phyloP scores from a whole-genome alignment of 2,113 vertebrate genomes.

The Passer montanus region DNA sequence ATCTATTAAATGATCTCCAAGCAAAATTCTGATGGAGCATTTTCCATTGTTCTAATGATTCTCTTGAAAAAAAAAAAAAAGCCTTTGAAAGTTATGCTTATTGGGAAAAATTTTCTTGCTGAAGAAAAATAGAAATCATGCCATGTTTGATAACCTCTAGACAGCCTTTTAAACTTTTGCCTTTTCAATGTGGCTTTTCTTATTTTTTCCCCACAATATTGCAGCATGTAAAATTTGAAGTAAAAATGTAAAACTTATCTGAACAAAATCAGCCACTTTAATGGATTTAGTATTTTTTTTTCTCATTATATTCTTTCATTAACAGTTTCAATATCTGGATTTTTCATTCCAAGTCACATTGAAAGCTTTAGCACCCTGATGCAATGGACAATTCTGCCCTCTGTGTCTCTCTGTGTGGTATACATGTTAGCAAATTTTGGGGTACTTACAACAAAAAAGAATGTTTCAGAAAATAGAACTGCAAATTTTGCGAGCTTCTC shows the following conservation, averaged over 20 bases:
- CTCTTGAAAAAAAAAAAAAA: neutral
- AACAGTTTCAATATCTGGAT: neutral
- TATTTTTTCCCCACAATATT: neutral
- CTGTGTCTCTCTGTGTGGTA: accelerated
- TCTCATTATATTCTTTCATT: neutral
- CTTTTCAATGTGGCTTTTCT: neutral
- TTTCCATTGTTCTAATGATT: neutral
- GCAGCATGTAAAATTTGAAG: neutral
- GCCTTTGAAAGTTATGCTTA: neutral
- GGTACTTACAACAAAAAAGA: neutral
- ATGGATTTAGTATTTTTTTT: neutral
- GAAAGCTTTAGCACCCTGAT: neutral
- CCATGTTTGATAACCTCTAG: neutral
- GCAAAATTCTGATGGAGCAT: neutral
- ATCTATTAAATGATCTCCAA: neutral
- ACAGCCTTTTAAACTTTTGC: neutral
- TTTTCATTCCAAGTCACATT: neutral
- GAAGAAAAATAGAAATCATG: neutral
- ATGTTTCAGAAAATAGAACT: neutral
- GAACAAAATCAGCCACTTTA: neutral
- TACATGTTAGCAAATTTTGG: neutral
- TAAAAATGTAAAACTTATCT: neutral
- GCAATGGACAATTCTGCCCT: neutral
- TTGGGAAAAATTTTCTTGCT: neutral
- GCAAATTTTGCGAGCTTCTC: neutral